Evolutionary conservation across 2,113 vertebrate genomes (phyloP), one percentile per base, ranked within the genome.

Genomic region (Eupsittula cactorum): DNA sequence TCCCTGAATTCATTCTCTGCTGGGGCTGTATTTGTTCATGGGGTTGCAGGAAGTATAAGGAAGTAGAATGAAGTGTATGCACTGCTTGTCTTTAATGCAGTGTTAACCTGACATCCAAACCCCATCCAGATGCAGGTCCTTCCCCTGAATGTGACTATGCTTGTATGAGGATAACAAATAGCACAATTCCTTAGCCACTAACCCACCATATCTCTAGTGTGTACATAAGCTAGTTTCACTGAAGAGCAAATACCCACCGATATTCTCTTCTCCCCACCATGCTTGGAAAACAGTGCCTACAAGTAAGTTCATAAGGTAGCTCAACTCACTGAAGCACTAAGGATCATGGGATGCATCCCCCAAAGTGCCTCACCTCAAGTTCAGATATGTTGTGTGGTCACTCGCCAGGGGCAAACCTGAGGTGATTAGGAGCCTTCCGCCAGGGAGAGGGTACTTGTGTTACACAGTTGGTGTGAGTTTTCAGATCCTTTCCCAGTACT

Each of bases 281-380:
- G 41, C 67, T 85, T 8, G 13, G 31, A 89, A 84, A 73, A 52
- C 35, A 16, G 52, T 69, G 24, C 70, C 70, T 39, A 53, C 55
- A 69, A 62, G 20, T 19, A 41, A 77, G 39, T 63, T 74, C 9
- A 11, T 44, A 33, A 50, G 20, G 41, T 55, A 46, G 27, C 76
- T 90, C 19, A n/a, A 31, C 47, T 85, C 5, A 8, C 41, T 65
- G 82, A 68, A 93, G 70, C 53, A 11, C 19, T 83, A 69, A 77
- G 68, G 46, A 68, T 39, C 27, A 21, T 0, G 1, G 50, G 29
- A 19, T n/a, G 7, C 2, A 4, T 53, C 55, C 47, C 50, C 27
- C 44, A 37, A 52, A 82, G 50, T 71, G 57, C 46, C 69, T 79
- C 41, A 44, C 11, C 11, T 19, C 29, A 9, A 33, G 28, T 68